These are phyloP conservation scores for Sardinella longiceps DNA, from an alignment of 2,797 vertebrate genomes.

Conservation along the genomic window DNA sequence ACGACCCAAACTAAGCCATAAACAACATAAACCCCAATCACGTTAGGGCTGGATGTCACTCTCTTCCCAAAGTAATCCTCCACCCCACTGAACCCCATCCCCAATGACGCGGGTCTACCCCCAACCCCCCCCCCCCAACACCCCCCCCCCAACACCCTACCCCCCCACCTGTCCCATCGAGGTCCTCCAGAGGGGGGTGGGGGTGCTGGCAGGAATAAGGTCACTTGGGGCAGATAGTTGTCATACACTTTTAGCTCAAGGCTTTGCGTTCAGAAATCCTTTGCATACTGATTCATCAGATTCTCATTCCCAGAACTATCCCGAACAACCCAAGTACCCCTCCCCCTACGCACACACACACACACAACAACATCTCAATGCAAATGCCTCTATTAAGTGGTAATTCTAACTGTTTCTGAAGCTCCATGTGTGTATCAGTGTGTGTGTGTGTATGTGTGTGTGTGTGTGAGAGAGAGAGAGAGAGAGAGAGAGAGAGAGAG, in stretches of 20 bases:
- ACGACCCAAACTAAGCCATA: constrained; percentile 43
- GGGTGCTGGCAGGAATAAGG: background rate
- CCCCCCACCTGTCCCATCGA: background rate
- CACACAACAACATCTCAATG: constrained; percentile 47
- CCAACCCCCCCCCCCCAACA: background rate
- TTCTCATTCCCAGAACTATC: constrained; percentile 55
- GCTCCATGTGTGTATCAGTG: constrained; percentile 38
- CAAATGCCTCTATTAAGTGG: constrained; percentile 57
- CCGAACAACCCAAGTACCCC: constrained; percentile 15
- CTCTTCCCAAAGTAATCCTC: background rate
- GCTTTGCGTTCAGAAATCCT: constrained; percentile 56
- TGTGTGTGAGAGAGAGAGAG: too few species aligned
- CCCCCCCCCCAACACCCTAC: background rate
- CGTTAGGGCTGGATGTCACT: constrained; percentile 41
- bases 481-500: too few species aligned
- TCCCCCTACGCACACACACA: background rate
- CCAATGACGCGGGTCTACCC: too few species aligned
- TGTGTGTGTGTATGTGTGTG: constrained; percentile 36
- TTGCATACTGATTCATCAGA: constrained; percentile 66
- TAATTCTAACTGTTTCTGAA: constrained; percentile 71
- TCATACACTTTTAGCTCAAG: constrained; percentile 56
- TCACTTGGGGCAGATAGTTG: constrained; percentile 53
- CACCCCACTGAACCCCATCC: background rate
- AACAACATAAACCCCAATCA: constrained; percentile 50
- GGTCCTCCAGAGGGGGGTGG: constrained; percentile 26